Base-by-base conservation (phyloP, 2,888 invertebrate species). In the Agrochola litura region DNA sequence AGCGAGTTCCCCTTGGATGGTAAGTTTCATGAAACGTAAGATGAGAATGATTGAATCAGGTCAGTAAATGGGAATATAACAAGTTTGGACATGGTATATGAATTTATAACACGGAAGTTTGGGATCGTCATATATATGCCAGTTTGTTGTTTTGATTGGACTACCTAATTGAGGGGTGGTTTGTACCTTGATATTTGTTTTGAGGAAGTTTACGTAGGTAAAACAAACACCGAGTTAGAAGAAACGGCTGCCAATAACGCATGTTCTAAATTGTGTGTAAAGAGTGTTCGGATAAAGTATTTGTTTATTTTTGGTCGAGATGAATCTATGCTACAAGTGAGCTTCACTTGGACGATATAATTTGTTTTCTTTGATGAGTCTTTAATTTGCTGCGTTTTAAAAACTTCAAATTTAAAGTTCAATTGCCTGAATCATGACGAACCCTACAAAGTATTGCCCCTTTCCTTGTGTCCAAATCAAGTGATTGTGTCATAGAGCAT, bases 1-100 rank as follows among this genome's bases (percentile, higher is more conserved):
- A 88, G 87, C 76, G 52, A 76, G 86, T 85, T 88, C 88, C 88
- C 89, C 82, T 83, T 79, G 86, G 86, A 88, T 77, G 58, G 77
- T 75, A 61, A 54, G 67, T 77, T 67, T 65, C 56, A 71, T 71
- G 83, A 82, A 83, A 81, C 71, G 61, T 67, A 73, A 86, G 82
- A 87, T 81, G 61, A 19, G 41, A 73, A 30, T 70, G 61, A 77
- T 77, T 74, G 73, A 87, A 84, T 77, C 37, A 58, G 84, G 82
- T 66, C 86, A 81, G 58, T 56, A 69, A 63, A 79, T 81, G 63
- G 71, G 52, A 64, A 65, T 70, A 41, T 56, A 66, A 75, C 56
- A 16, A 72, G 58, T 76, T 72, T 30, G 46, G 66, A 86, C 60
- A 58, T 77, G 61, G n/a, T 41, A 54, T 66, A 75, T 73, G 30